phyloP scores from a whole-genome alignment of 2,113 vertebrate species.

The Pterocles burchelli region DNA sequence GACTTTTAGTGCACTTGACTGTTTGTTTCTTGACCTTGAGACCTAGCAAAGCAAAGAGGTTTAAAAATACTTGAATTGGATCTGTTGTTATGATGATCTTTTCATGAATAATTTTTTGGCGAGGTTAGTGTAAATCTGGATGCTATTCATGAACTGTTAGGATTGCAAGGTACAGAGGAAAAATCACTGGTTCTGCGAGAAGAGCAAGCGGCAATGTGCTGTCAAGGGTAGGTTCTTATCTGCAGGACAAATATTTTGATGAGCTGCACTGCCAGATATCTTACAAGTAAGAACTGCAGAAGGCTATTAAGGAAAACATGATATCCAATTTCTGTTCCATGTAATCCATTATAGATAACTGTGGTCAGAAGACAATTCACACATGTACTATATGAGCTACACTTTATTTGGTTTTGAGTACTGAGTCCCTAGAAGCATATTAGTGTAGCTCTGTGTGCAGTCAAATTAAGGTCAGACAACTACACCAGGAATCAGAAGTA shows the following conservation, averaged over 20 bases:
- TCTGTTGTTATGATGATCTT: constrained; percentile 28
- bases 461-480: not conserved
- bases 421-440: not conserved
- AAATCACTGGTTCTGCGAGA: not conserved
- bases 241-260: not conserved
- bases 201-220: not conserved
- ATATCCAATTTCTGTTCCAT: not conserved
- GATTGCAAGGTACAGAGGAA: constrained; percentile 10
- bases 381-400: not conserved
- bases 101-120: constrained; percentile 54
- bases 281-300: not conserved
- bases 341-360: not conserved
- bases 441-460: not conserved
- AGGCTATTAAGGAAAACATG: not conserved
- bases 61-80: constrained; percentile 46
- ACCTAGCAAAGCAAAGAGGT: not conserved
- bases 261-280: not conserved
- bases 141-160: not conserved
- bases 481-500: not conserved
- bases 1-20: not conserved
- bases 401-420: not conserved
- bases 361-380: not conserved
- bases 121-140: not conserved
- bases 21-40: constrained; percentile 53
- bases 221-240: not conserved